phyloP scores from a whole-genome alignment of 2,888 invertebrate genomes.

The Drosophila mayaguana region DNA sequence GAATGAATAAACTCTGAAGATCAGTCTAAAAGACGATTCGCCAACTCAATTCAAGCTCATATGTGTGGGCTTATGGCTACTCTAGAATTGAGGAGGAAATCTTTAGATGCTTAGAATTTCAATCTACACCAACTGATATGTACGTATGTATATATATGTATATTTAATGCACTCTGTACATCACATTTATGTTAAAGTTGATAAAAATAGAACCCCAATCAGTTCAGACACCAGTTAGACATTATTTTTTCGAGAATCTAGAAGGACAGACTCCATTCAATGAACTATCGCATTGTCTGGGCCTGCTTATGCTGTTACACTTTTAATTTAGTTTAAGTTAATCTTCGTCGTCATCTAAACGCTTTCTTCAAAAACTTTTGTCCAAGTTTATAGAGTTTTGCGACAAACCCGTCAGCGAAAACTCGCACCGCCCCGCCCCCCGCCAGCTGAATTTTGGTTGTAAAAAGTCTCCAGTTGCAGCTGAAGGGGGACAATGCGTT shows the following conservation, averaged over 20 bases:
- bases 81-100: too few species aligned
- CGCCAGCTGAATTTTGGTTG: slow-evolving; percentile 19
- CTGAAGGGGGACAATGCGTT: slow-evolving; percentile 22
- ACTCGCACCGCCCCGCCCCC: not conserved
- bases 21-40: too few species aligned
- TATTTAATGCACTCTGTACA: not conserved
- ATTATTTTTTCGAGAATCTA: not conserved
- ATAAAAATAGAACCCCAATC: too few species aligned
- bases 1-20: too few species aligned
- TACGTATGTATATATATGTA: too few species aligned
- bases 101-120: too few species aligned
- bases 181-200: too few species aligned
- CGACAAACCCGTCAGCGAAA: slow-evolving; percentile 24
- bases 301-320: not conserved
- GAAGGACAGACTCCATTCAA: not conserved
- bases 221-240: too few species aligned
- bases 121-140: too few species aligned
- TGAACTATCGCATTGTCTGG: not conserved
- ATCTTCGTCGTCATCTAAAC: slow-evolving; percentile 8
- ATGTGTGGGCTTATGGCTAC: too few species aligned
- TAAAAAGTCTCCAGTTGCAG: slow-evolving; percentile 19
- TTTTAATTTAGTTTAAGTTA: slow-evolving; percentile 26
- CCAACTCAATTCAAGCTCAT: too few species aligned
- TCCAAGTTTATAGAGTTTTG: slow-evolving; percentile 25
- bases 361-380: slow-evolving; percentile 22